Evolutionary conservation across 1,140 invertebrate genomes (phyloP).

Genomic region (Ostrea edulis): DNA sequence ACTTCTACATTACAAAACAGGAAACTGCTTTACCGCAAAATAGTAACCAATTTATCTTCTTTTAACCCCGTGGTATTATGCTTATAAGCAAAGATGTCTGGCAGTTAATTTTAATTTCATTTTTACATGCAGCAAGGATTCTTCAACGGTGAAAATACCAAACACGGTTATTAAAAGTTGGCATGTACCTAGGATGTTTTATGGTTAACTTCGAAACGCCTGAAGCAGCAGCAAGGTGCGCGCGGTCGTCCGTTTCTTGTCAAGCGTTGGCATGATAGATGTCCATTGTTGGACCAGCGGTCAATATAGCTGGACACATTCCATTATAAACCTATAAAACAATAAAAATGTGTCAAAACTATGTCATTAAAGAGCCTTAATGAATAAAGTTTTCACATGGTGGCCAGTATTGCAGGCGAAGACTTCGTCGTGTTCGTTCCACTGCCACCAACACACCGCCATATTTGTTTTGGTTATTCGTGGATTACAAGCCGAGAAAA

Average conservation of each 20-base stretch:
- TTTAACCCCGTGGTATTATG: too few relatives aligned
- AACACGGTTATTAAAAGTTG: conserved; percentile 24
- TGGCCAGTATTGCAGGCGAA: neutral
- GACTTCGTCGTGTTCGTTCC: neutral
- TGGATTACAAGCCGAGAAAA: neutral
- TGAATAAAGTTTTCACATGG: conserved; percentile 33
- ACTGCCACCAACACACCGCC: neutral
- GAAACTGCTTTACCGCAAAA: too few relatives aligned
- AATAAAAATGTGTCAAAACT: conserved; percentile 43
- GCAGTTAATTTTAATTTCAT: too few relatives aligned
- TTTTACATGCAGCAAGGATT: neutral
- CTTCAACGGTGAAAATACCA: conserved; percentile 8
- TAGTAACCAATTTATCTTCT: too few relatives aligned
- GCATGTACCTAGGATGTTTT: conserved; percentile 30
- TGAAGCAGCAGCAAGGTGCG: conserved; percentile 27
- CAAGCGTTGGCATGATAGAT: conserved; percentile 36
- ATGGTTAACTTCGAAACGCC: conserved; percentile 13
- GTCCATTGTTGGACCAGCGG: neutral
- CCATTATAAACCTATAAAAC: conserved; percentile 46
- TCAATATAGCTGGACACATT: conserved; percentile 30
- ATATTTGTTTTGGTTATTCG: neutral
- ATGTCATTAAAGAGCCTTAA: conserved; percentile 32
- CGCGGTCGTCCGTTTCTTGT: neutral
- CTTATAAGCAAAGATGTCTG: too few relatives aligned
- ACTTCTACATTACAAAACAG: too few relatives aligned